Evolutionary conservation across 2,888 invertebrate species (phyloP), one percentile per base, ranked within the genome.

Genomic region (Noctua comes): DNA sequence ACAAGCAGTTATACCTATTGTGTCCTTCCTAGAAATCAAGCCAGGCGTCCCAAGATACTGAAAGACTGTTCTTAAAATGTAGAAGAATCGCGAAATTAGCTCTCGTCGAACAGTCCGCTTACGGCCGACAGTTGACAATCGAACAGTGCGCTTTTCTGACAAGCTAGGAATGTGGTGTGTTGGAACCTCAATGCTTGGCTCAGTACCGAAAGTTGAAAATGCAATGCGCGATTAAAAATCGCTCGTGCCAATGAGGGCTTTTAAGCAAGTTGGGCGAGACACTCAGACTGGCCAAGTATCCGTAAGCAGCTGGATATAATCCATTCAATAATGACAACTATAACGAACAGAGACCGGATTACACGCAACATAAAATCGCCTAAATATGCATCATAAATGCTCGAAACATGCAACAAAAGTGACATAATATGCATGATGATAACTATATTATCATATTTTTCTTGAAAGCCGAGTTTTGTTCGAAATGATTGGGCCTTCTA

Each of bases 11-110:
- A 36, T 48, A 68, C 18, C 8, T 46, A 27, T 31, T 59, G 10
- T 24, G 27, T 46, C 18, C 8, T 68, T 79, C 24, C 24, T 4
- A 54, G 66, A 78, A 77, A 27, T 46, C 0, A 36, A 77, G 18
- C 11, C 24, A 74, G 21, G 21, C 18, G 21, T 40, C 6, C 16
- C 16, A 16, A 40, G 16, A 40, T 13, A 27, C 10, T 8, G 4
- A 40, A 5, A 48, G 21, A 40, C 36, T 11, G 18, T 27, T 66
- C 24, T 40, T 21, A 74, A 27, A 27, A 74, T 27, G 1, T 51
- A 18, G n/a, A 43, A 43, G 13, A 65, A 65, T 1, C 24, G 7
- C 24, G 24, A 43, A 66, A 8, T 36, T 36, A 36, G 21, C 18
- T 62, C 21, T 31, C 64, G 11, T 36, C 36, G 8, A 57, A 57